Base-by-base conservation (phyloP, 2,113 vertebrate species). In the Planiliza haematocheilus region DNA sequence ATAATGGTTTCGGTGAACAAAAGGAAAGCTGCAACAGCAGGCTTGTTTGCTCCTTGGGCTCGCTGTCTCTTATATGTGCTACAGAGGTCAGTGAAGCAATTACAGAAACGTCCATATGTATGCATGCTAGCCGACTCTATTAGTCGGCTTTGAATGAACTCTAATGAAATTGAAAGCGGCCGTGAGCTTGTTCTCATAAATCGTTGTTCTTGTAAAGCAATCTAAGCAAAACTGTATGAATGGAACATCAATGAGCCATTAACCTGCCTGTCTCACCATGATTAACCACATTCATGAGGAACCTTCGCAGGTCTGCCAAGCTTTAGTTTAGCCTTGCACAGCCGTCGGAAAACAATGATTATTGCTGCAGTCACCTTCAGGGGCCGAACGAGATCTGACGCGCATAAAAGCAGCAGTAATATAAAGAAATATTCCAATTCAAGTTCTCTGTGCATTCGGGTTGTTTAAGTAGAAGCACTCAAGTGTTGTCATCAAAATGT, bases 1-100 rank as follows among this genome's bases (percentile, higher is more conserved):
- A 7, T 46, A 77, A 67, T 66, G 10, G 60, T 17, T 75, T 37
- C 42, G 39, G 14, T 41, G 53, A 74, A 41, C 11, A 42, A 62
- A 59, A 39, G 38, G 16, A 62, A 70, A 13, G 3, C 16, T 51
- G 58, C 48, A 50, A 24, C 24, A 48, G 9, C 21, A 42, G 52
- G 39, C 34, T 60, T 43, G 38, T 65, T 39, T 34, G 10, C 10
- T 62, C 30, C 34, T 59, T 16, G 45, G 50, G 9, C n/a, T 55
- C 11, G 18, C 14, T 13, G 49, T 41, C 43, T 60, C 12, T 56
- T 10, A 57, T 51, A 36, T 0, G 12, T 30, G 37, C 64, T 16
- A 2, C 21, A 20, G 18, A 45, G 36, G 38, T 38, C 39, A 62
- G 20, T 30, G 24, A 30, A 2, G 24, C 5, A 5, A 2, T 30